A percentile compares a stretch with the other conserved stretches of the same genome.
Evolutionary conservation across 35 echinoderm and acorn worm species (phyloP).

Genomic region (Apostichopus parvimensis): DNA sequence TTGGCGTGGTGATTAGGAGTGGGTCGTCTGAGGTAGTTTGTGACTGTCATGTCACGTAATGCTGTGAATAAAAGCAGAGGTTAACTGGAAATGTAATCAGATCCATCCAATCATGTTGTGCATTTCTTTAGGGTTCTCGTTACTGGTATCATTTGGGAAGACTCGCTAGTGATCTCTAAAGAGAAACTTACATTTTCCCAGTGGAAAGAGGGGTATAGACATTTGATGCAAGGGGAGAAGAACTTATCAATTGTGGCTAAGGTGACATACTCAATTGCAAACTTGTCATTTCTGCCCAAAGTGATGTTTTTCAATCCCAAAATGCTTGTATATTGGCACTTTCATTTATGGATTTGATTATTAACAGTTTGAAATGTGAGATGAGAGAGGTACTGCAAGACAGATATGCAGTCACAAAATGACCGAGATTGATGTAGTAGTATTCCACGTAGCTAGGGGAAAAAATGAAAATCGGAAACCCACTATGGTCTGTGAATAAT

Average conservation of each 20-base stretch:
- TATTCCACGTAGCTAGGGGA: neutral
- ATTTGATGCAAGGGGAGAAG: neutral
- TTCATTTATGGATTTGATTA: neutral
- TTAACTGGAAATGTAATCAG: slow-evolving; percentile 22
- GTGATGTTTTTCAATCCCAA: slow-evolving; percentile 20
- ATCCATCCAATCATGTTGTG: neutral
- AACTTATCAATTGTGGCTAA: neutral
- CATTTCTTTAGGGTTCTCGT: neutral
- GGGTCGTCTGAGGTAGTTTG: neutral
- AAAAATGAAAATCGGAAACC: too few species aligned
- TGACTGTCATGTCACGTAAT: slow-evolving; percentile 6
- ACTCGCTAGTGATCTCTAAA: neutral
- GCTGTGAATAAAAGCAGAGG: neutral
- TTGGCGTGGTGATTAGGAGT: slow-evolving; percentile 2
- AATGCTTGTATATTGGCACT: neutral
- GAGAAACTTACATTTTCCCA: neutral
- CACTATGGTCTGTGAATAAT: too few species aligned
- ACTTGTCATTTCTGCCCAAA: neutral
- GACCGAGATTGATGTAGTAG: neutral
- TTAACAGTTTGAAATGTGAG: neutral
- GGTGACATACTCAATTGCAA: neutral
- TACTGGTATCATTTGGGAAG: neutral
- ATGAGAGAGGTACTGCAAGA: neutral
- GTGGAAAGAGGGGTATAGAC: neutral
- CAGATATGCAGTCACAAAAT: neutral